Base-by-base conservation (phyloP, 2,113 vertebrate genomes). In the Pycnonotus jocosus region DNA sequence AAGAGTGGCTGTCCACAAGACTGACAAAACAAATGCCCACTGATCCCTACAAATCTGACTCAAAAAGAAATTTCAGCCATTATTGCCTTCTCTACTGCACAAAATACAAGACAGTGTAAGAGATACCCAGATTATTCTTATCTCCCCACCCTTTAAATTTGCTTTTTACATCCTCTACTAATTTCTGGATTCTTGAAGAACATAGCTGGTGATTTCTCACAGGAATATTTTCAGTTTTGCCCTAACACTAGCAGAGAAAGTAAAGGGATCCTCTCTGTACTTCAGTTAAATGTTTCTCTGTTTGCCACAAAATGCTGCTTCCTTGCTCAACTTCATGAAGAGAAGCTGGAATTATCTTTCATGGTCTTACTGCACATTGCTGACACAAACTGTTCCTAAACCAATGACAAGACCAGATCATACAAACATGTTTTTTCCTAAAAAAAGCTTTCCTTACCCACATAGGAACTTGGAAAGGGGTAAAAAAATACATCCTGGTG, bases 261-360 rank as follows among this genome's bases (percentile, higher is more conserved):
- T 28, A 86, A 27, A 24, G 17, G n/a, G 24, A 82, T 54, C n/a
- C 5, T 90, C 22, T 80, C 1, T 47, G 17, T 58, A 24, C 38
- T 61, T 66, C 19, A 86, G 70, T 53, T 38, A 73, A 73, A 42
- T 19, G 6, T 86, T 84, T 48, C 13, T 30, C 51, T 90, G 30
- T 65, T 86, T 15, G 20, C 14, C 15, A 16, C 20, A 25, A 88
- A 82, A 77, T 40, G 19, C 45, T 88, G 12, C 12, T 82, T 82
- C 23, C 47, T 54, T 68, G 22, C 24, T 88, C 87, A 86, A 27
- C 74, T 90, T 76, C 35, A 69, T 28, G 65, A 88, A 62, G n/a
- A 70, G 30, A 85, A 94, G 15, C 13, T 81, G 23, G 33, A 95
- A 74, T 83, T 90, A 48, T 74, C 74, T 93, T 94, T 83, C 40